Conservation (phyloP, 2,113 vertebrate species). For the Condylura cristata region DNA sequence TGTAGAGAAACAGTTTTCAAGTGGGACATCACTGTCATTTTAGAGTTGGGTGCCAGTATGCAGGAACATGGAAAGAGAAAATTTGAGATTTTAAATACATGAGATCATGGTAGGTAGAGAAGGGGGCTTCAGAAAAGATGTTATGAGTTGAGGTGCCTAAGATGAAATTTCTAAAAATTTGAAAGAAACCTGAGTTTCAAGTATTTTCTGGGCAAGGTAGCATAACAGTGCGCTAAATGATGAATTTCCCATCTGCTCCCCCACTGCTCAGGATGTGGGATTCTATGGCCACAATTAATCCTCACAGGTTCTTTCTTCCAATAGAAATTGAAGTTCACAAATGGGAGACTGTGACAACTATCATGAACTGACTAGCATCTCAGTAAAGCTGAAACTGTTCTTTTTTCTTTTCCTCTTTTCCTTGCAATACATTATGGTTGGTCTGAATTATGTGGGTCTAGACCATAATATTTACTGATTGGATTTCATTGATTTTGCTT, state of each 20-base stretch:
- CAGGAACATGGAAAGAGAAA: background rate
- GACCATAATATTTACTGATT: slow-evolving; percentile 24
- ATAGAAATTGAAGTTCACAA: background rate
- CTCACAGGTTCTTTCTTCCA: background rate
- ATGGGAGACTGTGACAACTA: background rate
- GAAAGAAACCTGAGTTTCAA: background rate
- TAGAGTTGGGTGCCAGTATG: background rate
- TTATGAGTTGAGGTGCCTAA: background rate
- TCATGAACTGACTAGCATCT: background rate
- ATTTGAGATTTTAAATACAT: background rate
- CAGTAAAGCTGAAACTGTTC: background rate
- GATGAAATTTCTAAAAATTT: slow-evolving; percentile 22
- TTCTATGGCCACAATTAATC: background rate
- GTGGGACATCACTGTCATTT: background rate
- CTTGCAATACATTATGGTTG: background rate
- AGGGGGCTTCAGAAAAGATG: background rate
- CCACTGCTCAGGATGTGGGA: background rate
- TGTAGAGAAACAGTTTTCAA: background rate
- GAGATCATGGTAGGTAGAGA: background rate
- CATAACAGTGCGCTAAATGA: background rate
- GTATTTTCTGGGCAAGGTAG: background rate
- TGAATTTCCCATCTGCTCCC: background rate
- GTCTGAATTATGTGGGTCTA: background rate
- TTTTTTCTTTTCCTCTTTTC: background rate
- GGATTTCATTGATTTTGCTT: slow-evolving; percentile 1